A percentile compares a stretch with the other conserved stretches of the same genome.
These are phyloP conservation scores for Poecilus cupreus DNA, from an alignment of 2,888 invertebrate species.

Conservation along the genomic window DNA sequence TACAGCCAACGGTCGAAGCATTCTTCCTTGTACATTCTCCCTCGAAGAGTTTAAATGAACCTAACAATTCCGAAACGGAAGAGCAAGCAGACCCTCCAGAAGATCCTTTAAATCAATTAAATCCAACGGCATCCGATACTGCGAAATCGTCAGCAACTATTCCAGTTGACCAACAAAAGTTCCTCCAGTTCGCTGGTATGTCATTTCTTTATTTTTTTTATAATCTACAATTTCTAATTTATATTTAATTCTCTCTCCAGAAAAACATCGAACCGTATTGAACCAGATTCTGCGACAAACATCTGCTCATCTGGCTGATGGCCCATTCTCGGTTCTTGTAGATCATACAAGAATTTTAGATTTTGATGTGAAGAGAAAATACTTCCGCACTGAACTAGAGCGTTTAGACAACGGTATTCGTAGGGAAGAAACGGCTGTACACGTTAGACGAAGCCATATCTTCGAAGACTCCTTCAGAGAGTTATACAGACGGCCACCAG, in stretches of 20 bases:
- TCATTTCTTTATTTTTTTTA: background rate
- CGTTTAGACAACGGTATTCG: constrained; percentile 86
- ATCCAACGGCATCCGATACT: constrained; percentile 60
- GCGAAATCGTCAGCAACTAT: constrained; percentile 61
- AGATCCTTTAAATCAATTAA: constrained; percentile 35
- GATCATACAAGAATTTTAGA: constrained; percentile 91
- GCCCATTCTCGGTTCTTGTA: constrained; percentile 90
- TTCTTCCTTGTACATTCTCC: constrained; percentile 92
- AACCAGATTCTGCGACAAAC: constrained; percentile 92
- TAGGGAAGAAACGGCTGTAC: constrained; percentile 89
- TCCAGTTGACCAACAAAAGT: constrained; percentile 80
- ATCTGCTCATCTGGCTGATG: constrained; percentile 85
- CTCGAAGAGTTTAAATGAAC: constrained; percentile 42
- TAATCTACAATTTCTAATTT: background rate
- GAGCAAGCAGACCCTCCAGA: constrained; percentile 55
- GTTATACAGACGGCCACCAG: constrained; percentile 85
- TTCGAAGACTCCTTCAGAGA: constrained; percentile 94
- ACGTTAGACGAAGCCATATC: constrained; percentile 87
- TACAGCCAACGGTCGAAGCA: constrained; percentile 88
- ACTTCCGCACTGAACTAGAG: constrained; percentile 91
- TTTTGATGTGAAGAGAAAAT: constrained; percentile 91
- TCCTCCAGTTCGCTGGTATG: constrained; percentile 85
- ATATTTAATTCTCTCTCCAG: constrained; percentile 70
- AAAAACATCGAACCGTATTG: constrained; percentile 89
- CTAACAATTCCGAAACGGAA: constrained; percentile 55